Percentiles rank a stretch among this genome's conserved stretches.
phyloP scores from a whole-genome alignment of 1,140 invertebrate species.

The Amyelois transitella region DNA sequence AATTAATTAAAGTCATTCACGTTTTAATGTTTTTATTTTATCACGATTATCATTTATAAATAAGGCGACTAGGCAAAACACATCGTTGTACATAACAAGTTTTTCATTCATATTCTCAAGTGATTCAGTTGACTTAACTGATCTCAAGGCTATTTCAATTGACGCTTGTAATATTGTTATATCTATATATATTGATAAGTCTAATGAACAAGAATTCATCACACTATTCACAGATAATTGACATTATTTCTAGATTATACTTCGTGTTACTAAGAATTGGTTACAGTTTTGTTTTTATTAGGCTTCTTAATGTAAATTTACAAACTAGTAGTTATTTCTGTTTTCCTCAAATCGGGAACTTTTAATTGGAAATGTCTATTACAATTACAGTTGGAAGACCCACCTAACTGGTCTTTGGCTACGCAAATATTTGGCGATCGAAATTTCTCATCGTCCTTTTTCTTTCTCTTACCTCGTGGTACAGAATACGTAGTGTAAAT shows the following conservation, averaged over 20 bases:
- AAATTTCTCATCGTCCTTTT: constrained; percentile 39
- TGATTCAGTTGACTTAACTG: neutral
- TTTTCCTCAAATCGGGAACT: constrained; percentile 54
- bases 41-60: constrained; percentile 26
- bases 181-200: no score
- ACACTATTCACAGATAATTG: no score
- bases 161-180: no score
- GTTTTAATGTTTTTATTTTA: neutral
- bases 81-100: constrained; percentile 43
- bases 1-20: no score
- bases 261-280: neutral
- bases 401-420: constrained; percentile 51
- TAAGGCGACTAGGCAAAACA: constrained; percentile 47
- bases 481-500: constrained; percentile 39
- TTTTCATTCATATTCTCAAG: constrained; percentile 5
- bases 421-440: constrained; percentile 67
- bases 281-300: no score
- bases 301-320: constrained; percentile 12
- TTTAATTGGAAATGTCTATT: constrained; percentile 67
- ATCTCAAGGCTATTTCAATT: no score
- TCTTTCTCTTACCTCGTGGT: constrained; percentile 34
- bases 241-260: neutral
- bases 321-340: constrained; percentile 58
- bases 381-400: constrained; percentile 51
- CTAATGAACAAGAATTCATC: no score